These are phyloP conservation scores for Campoletis raptor DNA, from an alignment of 2,888 invertebrate species.

Conservation along the genomic window DNA sequence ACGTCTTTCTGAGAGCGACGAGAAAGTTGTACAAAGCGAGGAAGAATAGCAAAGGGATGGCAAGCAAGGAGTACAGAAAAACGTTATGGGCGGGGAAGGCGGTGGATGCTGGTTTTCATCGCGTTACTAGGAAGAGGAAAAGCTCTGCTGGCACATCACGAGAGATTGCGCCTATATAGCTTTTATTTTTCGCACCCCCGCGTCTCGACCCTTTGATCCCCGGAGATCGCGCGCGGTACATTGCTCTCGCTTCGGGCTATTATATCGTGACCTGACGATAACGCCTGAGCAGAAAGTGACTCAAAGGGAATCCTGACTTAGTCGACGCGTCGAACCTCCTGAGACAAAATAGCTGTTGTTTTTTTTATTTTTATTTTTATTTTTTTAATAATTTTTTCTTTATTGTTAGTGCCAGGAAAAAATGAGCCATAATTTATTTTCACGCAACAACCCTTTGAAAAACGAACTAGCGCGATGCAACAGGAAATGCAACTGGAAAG, in stretches of 20 bases:
- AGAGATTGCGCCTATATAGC: slow-evolving; percentile 59
- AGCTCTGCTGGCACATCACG: slow-evolving; percentile 27
- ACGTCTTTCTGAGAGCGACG: slow-evolving; percentile 48
- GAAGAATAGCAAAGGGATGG: slow-evolving; percentile 54
- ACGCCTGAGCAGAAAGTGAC: slow-evolving; percentile 32
- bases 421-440: slow-evolving; percentile 47
- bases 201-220: slow-evolving; percentile 70
- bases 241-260: slow-evolving; percentile 58
- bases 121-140: slow-evolving; percentile 40
- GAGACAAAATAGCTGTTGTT: slow-evolving; percentile 29
- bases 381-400: no score
- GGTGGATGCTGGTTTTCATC: slow-evolving; percentile 52
- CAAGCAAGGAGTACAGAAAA: slow-evolving; percentile 35
- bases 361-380: slow-evolving; percentile 1
- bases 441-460: slow-evolving; percentile 9
- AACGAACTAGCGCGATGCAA: slow-evolving; percentile 29
- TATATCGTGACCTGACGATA: slow-evolving; percentile 55
- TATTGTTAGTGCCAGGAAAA: slow-evolving; percentile 23
- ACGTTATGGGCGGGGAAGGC: slow-evolving; percentile 12
- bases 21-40: slow-evolving; percentile 65
- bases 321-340: slow-evolving; percentile 14
- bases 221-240: slow-evolving; percentile 39
- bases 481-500: neutral
- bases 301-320: slow-evolving; percentile 52
- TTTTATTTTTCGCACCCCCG: slow-evolving; percentile 69